Percentiles rank a stretch among this genome's conserved stretches.
Evolutionary conservation across 2,888 invertebrate species (phyloP).

Genomic region (Apamea monoglypha): DNA sequence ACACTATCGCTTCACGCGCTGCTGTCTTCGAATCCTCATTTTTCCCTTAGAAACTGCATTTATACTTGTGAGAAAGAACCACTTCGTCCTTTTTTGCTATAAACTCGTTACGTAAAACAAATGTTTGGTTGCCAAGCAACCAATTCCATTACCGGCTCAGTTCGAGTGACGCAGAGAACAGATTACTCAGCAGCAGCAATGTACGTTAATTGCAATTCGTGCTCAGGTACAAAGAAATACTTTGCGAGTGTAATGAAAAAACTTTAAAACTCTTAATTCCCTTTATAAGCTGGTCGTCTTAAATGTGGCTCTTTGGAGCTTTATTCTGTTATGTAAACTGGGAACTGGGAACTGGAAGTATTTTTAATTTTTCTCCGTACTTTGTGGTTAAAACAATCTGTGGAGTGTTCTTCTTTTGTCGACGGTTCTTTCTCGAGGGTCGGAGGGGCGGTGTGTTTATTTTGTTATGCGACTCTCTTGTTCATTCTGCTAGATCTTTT

Average conservation of each 20-base stretch:
- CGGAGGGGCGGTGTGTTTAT: conserved; percentile 22
- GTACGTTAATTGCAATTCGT: conserved; percentile 61
- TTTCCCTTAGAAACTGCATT: neutral
- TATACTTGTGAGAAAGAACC: neutral
- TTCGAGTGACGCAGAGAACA: conserved; percentile 42
- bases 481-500: conserved; percentile 21
- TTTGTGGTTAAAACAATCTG: conserved; percentile 62
- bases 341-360: conserved; percentile 22
- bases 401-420: conserved; percentile 44
- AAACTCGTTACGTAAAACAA: conserved; percentile 56
- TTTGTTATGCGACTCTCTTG: conserved; percentile 24
- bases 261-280: conserved; percentile 67
- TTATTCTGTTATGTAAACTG: conserved; percentile 56
- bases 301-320: conserved; percentile 55
- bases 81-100: conserved; percentile 26
- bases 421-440: conserved; percentile 48
- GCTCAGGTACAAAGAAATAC: conserved; percentile 66
- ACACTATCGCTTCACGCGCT: neutral
- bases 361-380: conserved; percentile 55
- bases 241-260: conserved; percentile 68
- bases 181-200: conserved; percentile 53
- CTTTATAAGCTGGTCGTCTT: conserved; percentile 63
- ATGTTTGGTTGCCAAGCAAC: conserved; percentile 49
- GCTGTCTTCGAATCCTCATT: neutral
- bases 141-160: conserved; percentile 52